These are phyloP conservation scores for Tinamus guttatus DNA, from an alignment of 2,113 vertebrate genomes.

Conservation along the genomic window DNA sequence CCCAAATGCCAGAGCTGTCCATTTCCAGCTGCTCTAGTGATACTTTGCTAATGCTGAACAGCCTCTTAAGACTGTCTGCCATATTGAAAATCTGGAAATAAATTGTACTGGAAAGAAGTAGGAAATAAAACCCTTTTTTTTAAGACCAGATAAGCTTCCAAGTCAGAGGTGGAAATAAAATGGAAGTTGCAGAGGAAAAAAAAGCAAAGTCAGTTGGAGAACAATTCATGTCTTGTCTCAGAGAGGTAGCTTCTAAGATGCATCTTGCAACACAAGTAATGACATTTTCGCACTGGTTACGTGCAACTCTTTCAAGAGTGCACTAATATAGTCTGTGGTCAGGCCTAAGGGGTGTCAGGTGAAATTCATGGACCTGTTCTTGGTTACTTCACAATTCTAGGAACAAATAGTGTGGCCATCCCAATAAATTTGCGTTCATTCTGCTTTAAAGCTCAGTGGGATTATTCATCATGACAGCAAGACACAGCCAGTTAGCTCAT, in stretches of 20 bases:
- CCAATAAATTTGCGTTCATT: not conserved
- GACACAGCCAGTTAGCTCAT: not conserved
- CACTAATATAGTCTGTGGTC: not conserved
- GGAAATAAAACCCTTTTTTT: not conserved
- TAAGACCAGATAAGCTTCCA: not conserved
- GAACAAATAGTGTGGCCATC: not conserved
- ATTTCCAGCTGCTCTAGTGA: not conserved
- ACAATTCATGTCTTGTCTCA: not conserved
- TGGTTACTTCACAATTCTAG: not conserved
- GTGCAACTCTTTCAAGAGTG: not conserved
- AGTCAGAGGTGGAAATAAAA: not conserved
- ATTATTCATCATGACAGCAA: not conserved
- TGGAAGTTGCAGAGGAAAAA: not conserved
- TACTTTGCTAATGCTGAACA: not conserved
- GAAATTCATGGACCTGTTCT: not conserved
- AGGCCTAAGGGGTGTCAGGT: not conserved
- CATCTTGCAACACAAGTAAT: not conserved
- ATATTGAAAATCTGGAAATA: not conserved
- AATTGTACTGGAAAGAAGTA: not conserved
- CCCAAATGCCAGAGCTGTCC: not conserved
- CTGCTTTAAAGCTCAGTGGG: not conserved
- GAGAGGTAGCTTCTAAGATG: not conserved
- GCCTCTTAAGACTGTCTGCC: not conserved
- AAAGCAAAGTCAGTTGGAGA: not conserved
- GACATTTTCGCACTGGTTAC: not conserved